Evolutionary conservation across 2,888 invertebrate species (phyloP), one percentile per base, ranked within the genome.

Genomic region (Ectobius pallidus): DNA sequence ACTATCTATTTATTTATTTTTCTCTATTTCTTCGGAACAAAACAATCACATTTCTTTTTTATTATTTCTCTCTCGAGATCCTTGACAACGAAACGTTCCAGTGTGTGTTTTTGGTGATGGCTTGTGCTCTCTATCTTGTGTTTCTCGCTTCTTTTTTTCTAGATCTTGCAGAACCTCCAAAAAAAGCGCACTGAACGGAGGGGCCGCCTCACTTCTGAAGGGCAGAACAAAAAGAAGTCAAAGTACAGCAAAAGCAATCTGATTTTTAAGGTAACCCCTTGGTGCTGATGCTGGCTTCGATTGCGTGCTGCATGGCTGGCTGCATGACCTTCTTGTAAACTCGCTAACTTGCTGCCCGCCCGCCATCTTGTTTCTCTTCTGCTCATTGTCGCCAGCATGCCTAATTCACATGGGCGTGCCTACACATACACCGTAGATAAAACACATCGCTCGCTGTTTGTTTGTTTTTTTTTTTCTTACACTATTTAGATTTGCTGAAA

Each of bases 121-220:
- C 70, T 75, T 74, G 67, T 73, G 74, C 76, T 77, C 90, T 91
- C 90, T 91, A 91, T 89, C 90, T 91, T 90, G 90, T 91, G 90
- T 91, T 91, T 91, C 91, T 91, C 73, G 73, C 70, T 67, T 74
- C 75, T 75, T 75, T 88, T 92, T 91, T 94, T 94, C 92, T 95
- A 95, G 95, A 95, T 95, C 92, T 95, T 95, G 93, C 95, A 95
- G 95, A 95, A 95, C 92, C 95, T 95, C 89, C 95, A 95, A 94
- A 95, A 95, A 95, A 96, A 95, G 92, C 94, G 95, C 92, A 95
- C 95, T 89, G 94, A 95, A 92, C 91, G 95, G 89, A 92, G 95
- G 91, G 95, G 95, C 90, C 93, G 94, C 89, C 94, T 94, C 91
- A 92, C 93, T 92, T 94, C 94, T 89, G 94, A 95, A 89, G 88